Percentiles rank a stretch among this genome's conserved stretches.
These are phyloP conservation scores for Celastrina argiolus DNA, from an alignment of 2,888 invertebrate species.

Conservation along the genomic window DNA sequence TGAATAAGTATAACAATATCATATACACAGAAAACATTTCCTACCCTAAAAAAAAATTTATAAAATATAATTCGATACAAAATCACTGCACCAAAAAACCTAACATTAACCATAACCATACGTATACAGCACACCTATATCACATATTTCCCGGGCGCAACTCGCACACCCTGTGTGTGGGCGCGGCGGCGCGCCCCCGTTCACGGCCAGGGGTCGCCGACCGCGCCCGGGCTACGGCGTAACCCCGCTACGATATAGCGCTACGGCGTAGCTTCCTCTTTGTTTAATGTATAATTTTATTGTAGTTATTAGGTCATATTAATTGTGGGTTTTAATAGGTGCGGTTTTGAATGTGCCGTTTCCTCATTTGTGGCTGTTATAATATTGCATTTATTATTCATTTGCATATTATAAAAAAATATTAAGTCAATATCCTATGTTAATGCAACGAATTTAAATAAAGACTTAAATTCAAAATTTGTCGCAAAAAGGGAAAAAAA, in stretches of 20 bases:
- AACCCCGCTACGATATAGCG: slow-evolving; percentile 65
- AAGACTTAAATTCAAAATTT: not conserved
- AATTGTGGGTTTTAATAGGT: not conserved
- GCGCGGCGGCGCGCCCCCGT: slow-evolving; percentile 63
- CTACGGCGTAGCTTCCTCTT: slow-evolving; percentile 67
- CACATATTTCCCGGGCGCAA: not conserved
- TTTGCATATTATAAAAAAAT: too few relatives aligned
- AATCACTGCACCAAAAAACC: too few relatives aligned
- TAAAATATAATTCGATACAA: too few relatives aligned
- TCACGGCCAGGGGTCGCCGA: slow-evolving; percentile 78
- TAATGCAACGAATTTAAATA: not conserved
- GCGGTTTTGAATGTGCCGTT: not conserved
- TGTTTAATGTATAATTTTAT: slow-evolving; percentile 48
- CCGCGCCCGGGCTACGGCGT: slow-evolving; percentile 72
- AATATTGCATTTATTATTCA: too few relatives aligned
- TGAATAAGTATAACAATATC: too few relatives aligned
- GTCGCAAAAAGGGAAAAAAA: not conserved
- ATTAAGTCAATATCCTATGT: not conserved
- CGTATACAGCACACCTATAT: not conserved
- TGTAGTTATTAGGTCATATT: slow-evolving; percentile 58
- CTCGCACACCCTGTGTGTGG: slow-evolving; percentile 34
- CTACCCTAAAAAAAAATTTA: too few relatives aligned
- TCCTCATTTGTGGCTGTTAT: not conserved
- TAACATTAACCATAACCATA: too few relatives aligned
- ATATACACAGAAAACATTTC: too few relatives aligned